These are phyloP conservation scores for Homarus americanus DNA, from an alignment of 1,140 invertebrate species.

Conservation along the genomic window DNA sequence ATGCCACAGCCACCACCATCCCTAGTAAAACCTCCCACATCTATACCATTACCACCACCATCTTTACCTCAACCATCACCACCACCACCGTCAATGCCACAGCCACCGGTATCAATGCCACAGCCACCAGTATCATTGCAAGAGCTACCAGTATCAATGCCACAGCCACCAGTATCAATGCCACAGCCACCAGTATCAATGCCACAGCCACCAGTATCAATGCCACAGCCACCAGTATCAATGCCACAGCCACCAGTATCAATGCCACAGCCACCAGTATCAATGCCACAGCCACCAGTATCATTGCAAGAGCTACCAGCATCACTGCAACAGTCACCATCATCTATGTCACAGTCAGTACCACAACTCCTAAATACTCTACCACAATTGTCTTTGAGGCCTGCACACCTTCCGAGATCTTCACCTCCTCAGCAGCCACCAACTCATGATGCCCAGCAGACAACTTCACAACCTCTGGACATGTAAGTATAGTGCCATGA, in stretches of 20 bases:
- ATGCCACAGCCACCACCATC: constrained; percentile 6
- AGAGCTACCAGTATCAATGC: neutral
- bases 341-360: neutral
- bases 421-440: constrained; percentile 4
- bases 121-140: constrained; percentile 7
- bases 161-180: constrained; percentile 5
- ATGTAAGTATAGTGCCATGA: neutral
- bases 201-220: constrained; percentile 1
- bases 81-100: constrained; percentile 25
- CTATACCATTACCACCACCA: constrained; percentile 8
- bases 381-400: constrained; percentile 1
- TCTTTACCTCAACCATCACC: constrained; percentile 15
- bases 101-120: neutral
- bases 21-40: neutral
- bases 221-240: constrained; percentile 8
- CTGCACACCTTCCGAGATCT: neutral
- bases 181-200: constrained; percentile 22
- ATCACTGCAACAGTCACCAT: neutral
- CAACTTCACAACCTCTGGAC: constrained; percentile 6
- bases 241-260: no score
- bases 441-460: constrained; percentile 4
- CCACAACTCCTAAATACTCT: constrained; percentile 4
- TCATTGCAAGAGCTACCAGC: neutral
- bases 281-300: no score
- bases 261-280: no score